Evolutionary conservation across 2,888 invertebrate species (phyloP), one percentile per base, ranked within the genome.

Genomic region (Torymus texanus): DNA sequence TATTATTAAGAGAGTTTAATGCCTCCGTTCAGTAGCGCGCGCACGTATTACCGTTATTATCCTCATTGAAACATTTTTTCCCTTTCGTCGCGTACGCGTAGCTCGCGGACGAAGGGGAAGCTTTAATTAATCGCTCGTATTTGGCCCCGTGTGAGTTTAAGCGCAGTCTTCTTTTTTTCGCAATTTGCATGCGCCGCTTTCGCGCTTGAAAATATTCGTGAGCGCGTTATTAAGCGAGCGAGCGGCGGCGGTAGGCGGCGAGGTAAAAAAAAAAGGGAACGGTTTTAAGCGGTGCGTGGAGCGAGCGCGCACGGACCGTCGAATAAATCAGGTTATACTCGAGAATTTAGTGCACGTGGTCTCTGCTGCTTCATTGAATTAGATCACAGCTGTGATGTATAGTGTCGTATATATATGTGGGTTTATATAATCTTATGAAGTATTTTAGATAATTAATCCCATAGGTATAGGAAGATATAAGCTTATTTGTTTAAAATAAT

Each of bases 121-220:
- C 65, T 58, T 77, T 75, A 81, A 81, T 81, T 81, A 78, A 78
- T 81, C 76, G 81, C 78, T 78, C 75, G 67, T 66, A 65, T 76
- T 73, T 59, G 72, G 21, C 41, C 67, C 56, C 41, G 41, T 79
- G 75, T 77, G 80, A 80, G 76, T 66, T 77, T 80, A 73, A 76
- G 67, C 73, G 63, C 29, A 21, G 24, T 16, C 66, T 63, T 74
- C 74, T 58, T 74, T 77, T 77, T 80, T 63, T 29, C 21, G 66
- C 77, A 59, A 81, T 78, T 75, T 78, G 72, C 81, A 81, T 78
- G 56, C 65, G 65, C 21, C 14, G 75, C 65, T 74, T 67, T 78
- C 78, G 67, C 63, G 68, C 66, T 68, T 24, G 63, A 66, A 65
- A 71, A 75, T 66, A 78, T 74, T 79, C 70, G 59, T 65, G 29